Evolutionary conservation across 2,113 vertebrate species (phyloP), one percentile per base, ranked within the genome.

Genomic region (Oreochromis niloticus): DNA sequence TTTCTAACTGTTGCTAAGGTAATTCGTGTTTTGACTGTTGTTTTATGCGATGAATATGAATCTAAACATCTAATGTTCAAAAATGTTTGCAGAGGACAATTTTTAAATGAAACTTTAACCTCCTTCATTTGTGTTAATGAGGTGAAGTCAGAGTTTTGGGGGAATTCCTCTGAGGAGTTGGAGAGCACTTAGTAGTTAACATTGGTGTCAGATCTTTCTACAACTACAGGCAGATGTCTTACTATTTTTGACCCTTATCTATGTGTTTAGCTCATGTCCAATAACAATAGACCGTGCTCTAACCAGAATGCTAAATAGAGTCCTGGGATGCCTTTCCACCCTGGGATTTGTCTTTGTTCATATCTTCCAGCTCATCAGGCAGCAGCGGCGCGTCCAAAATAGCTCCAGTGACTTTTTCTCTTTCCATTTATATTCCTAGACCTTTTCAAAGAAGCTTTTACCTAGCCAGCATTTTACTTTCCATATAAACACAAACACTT

Each of bases 331-430:
- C 32, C 52, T 89, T 59, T 81, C 39, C 59, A 81, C 84, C 54
- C 85, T 71, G 68, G 36, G 55, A 88, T 81, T 88, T 85, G 27
- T 56, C 55, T 92, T 87, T 90, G 86, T 87, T 93, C 73, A 85
- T 80, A 56, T 87, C 87, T 81, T 81, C 39, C 87, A 85, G 79
- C 82, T 87, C 66, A 81, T 81, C 7, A 5, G 41, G 19, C 24
- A 66, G 87, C 36, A 82, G 78, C 3, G 3, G 34, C 59, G 41
- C 48, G 46, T 86, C 87, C 43, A 87, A 93, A 92, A 91, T 88
- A 91, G 73, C 84, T 85, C 8, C 30, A 6, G 48, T 73, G 80
- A 82, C 50, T 85, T 85, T 84, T 43, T 46, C 7, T 87, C 43
- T 71, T 91, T 85, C 80, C 59, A 78, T 90, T 92, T 89, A 79